Base-by-base conservation (phyloP, 2,888 invertebrate species). In the Lottia gigantea region DNA sequence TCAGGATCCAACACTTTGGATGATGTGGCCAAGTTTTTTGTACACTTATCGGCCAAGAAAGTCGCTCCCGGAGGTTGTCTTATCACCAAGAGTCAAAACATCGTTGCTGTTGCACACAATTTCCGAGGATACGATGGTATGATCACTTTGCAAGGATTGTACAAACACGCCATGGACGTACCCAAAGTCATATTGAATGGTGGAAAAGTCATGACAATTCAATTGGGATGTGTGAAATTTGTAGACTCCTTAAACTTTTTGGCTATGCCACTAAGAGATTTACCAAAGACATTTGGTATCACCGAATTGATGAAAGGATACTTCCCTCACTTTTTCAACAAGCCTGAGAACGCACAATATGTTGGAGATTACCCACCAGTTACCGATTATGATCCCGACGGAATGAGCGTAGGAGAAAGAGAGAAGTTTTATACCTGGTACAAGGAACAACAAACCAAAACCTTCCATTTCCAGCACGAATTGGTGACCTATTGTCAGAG, bases 311-410 rank as follows among this genome's bases (percentile, higher is more conserved):
- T n/a, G 15, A 49, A 49, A 49, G 49, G 49, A n/a, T 49, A 49
- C 15, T 49, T 49, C 15, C 49, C 49, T 7, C n/a, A 49, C 49
- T 49, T 49, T 49, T 49, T 49, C 49, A 49, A 49, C 49, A 49
- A 15, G 15, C 49, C 49, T 1, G 49, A 49, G 15, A 16, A 49
- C 6, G 16, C 16, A 16, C n/a, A 16, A 15, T 49, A 49, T 19
- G 49, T 49, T 12, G 49, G 49, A n/a, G 2, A 6, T 31, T 31
- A 31, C 6, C 31, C 31, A 31, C 31, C 31, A 31, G 31, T 31
- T 2, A 6, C 31, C 6, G 31, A 31, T 31, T 31, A 31, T 6
- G 31, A 31, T 31, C 31, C 31, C 2, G 31, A 31, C 2, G 31
- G 31, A 3, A 31, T 31, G 31, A 2, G 6, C 6, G 31, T 31